A percentile compares a stretch with the other conserved stretches of the same genome.
These are phyloP conservation scores for Cryptomyrus ogoouensis DNA, from an alignment of 2,113 vertebrate genomes.

Conservation along the genomic window DNA sequence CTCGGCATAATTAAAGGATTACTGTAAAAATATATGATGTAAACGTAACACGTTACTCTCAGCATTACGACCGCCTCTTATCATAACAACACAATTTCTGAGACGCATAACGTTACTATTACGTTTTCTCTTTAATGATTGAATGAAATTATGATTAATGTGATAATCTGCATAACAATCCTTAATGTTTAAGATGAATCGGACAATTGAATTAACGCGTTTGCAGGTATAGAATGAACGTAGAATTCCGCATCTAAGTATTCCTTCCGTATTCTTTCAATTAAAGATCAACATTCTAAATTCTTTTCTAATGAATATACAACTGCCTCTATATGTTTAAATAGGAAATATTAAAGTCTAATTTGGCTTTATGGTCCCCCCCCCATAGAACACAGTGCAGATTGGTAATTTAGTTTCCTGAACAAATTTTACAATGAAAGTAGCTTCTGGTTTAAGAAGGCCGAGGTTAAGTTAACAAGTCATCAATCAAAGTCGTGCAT, in stretches of 20 bases:
- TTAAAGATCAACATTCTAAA: background rate
- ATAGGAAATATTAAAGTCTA: background rate
- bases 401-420: background rate
- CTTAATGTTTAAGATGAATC: constrained; percentile 26
- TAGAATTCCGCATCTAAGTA: background rate
- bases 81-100: constrained; percentile 44
- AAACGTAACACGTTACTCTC: constrained; percentile 27
- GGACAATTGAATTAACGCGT: constrained; percentile 33
- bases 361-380: background rate
- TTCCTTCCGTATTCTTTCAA: background rate
- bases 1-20: constrained; percentile 4
- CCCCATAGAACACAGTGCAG: background rate
- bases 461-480: constrained; percentile 23
- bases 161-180: constrained; percentile 32
- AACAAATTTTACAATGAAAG: background rate
- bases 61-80: constrained; percentile 25
- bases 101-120: constrained; percentile 44
- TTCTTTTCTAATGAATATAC: background rate
- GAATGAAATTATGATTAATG: constrained; percentile 35
- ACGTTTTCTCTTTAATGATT: constrained; percentile 27
- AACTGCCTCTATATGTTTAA: background rate
- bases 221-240: constrained; percentile 23
- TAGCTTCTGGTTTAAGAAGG: constrained; percentile 3
- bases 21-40: constrained; percentile 26
- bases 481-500: background rate